A percentile compares a stretch with the other conserved stretches of the same genome.
Conservation (phyloP, 2,113 vertebrate species). For the Hippocampus barbouri region DNA sequence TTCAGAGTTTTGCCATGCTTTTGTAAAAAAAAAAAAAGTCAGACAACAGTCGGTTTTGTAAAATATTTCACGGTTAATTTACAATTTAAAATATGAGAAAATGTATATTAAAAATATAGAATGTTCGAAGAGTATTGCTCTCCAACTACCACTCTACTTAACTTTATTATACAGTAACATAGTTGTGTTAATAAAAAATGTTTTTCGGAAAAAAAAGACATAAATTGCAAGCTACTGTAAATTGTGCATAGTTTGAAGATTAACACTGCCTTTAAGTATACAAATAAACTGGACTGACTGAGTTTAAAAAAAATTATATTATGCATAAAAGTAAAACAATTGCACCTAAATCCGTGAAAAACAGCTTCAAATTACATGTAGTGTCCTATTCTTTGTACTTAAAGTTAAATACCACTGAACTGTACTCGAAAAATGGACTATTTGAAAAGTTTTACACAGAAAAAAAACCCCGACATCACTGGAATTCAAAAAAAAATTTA, state of each 20-base stretch:
- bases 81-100: background rate
- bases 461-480: no score
- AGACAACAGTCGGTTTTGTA: background rate
- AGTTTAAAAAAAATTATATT: background rate
- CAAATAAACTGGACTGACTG: background rate
- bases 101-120: background rate
- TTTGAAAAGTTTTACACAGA: no score
- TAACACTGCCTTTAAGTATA: background rate
- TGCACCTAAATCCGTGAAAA: no score
- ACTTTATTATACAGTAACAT: background rate
- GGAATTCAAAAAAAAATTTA: background rate
- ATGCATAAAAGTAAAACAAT: no score
- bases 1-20: background rate
- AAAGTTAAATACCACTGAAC: no score
- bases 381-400: no score
- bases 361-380: no score
- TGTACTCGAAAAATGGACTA: no score
- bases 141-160: background rate
- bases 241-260: background rate
- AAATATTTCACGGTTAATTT: background rate
- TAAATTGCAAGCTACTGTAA: background rate
- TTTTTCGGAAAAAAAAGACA: no score
- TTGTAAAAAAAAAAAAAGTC: background rate
- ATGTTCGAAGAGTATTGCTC: no score
- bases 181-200: background rate